These are phyloP conservation scores for Latrodectus elegans DNA, from an alignment of 2,888 invertebrate species.

Conservation along the genomic window DNA sequence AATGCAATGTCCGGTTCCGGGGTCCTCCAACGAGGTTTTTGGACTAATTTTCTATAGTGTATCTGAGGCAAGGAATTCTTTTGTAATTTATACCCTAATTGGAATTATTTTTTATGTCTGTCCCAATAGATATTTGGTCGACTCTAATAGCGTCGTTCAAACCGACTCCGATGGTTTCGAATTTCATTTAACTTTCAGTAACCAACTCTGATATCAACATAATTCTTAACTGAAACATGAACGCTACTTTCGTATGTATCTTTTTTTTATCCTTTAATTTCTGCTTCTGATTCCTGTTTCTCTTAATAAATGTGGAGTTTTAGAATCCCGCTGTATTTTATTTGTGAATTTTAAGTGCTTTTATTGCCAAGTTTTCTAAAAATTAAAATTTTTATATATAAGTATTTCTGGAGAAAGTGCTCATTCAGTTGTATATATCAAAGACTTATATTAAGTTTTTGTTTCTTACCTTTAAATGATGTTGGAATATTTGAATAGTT, in stretches of 20 bases:
- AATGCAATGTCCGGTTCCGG: neutral
- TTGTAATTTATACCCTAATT: neutral
- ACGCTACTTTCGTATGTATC: constrained; percentile 55
- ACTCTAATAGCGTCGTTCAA: no score
- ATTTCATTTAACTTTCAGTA: no score
- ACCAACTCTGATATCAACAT: neutral
- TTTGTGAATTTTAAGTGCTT: neutral
- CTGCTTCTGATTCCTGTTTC: neutral
- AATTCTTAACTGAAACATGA: constrained; percentile 4
- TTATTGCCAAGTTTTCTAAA: neutral
- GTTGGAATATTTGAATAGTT: no score
- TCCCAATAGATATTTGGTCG: no score
- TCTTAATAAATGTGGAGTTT: neutral
- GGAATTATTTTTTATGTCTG: neutral
- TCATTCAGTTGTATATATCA: no score
- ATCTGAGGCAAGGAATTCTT: neutral
- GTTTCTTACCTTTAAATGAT: no score
- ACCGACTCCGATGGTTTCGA: no score
- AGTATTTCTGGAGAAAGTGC: neutral
- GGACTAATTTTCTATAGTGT: neutral
- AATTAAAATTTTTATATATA: neutral
- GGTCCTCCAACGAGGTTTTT: constrained; percentile 1
- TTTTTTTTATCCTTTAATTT: neutral
- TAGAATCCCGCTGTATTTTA: neutral
- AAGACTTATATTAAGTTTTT: no score